A percentile compares a stretch with the other conserved stretches of the same genome.
These are phyloP conservation scores for Crocodylus rhombifer DNA, from an alignment of 2,797 vertebrate species.

Conservation along the genomic window DNA sequence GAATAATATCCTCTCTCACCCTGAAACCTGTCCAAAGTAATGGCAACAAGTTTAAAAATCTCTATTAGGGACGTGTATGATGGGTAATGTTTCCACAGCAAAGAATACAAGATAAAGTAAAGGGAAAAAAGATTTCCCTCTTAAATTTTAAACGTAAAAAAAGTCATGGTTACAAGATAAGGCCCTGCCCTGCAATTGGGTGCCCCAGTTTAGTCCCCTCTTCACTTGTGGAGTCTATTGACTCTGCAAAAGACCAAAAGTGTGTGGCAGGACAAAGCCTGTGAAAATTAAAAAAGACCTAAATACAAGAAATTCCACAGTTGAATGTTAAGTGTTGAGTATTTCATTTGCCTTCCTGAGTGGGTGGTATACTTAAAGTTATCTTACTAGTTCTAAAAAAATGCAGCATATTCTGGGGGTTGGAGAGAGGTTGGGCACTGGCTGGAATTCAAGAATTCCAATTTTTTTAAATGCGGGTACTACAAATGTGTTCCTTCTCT, in stretches of 20 bases:
- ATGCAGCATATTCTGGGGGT: neutral
- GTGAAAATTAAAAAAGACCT: neutral
- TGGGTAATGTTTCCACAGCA: neutral
- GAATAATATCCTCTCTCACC: neutral
- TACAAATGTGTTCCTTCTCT: neutral
- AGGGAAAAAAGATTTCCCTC: neutral
- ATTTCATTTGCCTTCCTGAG: neutral
- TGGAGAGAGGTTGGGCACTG: neutral
- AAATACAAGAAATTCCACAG: slow-evolving; percentile 17
- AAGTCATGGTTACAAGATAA: neutral
- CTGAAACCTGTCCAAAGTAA: neutral
- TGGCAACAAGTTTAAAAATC: neutral
- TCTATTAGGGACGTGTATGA: neutral
- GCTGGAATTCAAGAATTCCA: neutral
- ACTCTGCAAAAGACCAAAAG: neutral
- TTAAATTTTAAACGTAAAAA: neutral
- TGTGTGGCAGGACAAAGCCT: neutral
- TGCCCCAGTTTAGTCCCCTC: neutral
- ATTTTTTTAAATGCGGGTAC: neutral
- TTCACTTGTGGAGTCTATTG: neutral
- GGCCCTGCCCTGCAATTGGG: neutral
- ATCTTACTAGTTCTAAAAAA: neutral
- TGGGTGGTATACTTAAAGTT: neutral
- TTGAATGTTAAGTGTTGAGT: neutral
- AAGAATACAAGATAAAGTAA: neutral